A percentile compares a stretch with the other conserved stretches of the same genome.
Conservation (phyloP, 2,113 vertebrate species). For the Kryptolebias marmoratus region DNA sequence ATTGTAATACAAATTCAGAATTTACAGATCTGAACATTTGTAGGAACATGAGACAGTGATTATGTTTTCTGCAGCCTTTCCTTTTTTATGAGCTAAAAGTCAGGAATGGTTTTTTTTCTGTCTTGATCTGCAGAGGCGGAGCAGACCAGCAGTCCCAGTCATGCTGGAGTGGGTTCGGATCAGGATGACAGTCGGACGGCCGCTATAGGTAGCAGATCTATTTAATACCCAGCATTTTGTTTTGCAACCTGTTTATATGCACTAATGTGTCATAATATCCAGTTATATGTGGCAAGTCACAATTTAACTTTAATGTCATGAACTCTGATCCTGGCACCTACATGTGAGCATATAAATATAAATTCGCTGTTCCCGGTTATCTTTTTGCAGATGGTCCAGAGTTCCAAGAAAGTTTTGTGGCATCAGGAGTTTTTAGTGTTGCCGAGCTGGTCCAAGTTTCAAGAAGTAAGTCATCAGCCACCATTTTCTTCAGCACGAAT, state of each 20-base stretch:
- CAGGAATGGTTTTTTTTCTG: background rate
- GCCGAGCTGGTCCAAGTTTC: slow-evolving; percentile 97
- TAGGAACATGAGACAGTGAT: too few relatives aligned
- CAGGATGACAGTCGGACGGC: slow-evolving; percentile 94
- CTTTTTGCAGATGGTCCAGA: slow-evolving; percentile 88
- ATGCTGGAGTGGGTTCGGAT: slow-evolving; percentile 88
- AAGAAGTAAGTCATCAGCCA: slow-evolving; percentile 86
- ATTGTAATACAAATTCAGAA: too few relatives aligned
- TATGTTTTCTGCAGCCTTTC: too few relatives aligned
- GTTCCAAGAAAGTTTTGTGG: slow-evolving; percentile 96
- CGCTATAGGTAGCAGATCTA: slow-evolving; percentile 85
- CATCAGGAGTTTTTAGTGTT: slow-evolving; percentile 98
- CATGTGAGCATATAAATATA: background rate
- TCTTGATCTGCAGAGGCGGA: slow-evolving; percentile 85
- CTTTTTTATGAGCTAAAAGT: too few relatives aligned
- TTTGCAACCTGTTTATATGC: background rate
- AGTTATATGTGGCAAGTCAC: too few relatives aligned
- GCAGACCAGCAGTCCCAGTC: slow-evolving; percentile 88
- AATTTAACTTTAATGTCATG: too few relatives aligned
- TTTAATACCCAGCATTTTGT: background rate
- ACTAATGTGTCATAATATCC: background rate
- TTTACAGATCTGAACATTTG: too few relatives aligned
- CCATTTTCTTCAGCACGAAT: background rate
- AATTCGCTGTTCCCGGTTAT: background rate
- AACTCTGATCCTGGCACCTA: background rate